Percentiles rank a stretch among this genome's conserved stretches.
Conservation (phyloP, 2,797 vertebrate genomes). For the Peromyscus eremicus region DNA sequence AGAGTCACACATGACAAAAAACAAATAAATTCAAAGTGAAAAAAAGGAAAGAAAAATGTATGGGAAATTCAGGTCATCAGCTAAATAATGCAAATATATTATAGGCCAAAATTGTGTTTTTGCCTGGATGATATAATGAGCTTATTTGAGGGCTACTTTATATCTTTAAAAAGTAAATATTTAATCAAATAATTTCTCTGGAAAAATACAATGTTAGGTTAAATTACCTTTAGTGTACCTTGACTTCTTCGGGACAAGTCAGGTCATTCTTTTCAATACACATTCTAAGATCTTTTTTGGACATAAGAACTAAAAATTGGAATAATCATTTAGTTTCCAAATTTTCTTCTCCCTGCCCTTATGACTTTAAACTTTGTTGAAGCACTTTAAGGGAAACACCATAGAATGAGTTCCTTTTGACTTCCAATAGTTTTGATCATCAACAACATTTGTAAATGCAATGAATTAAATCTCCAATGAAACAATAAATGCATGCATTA, state of each 20-base stretch:
- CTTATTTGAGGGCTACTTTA: too few species aligned
- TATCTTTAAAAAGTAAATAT: neutral
- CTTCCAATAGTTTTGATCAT: neutral
- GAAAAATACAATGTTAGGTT: too few species aligned
- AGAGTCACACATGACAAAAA: neutral
- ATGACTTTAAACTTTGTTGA: neutral
- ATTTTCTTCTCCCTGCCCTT: too few species aligned
- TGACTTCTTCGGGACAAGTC: neutral
- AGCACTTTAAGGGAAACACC: neutral
- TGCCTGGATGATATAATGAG: too few species aligned
- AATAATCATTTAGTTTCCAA: neutral
- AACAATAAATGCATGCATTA: neutral
- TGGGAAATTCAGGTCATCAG: too few species aligned
- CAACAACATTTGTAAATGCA: neutral
- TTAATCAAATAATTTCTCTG: neutral
- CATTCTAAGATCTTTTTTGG: neutral
- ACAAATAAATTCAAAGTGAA: neutral
- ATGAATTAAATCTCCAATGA: neutral
- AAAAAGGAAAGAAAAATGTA: neutral
- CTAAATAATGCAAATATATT: neutral
- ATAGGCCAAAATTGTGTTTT: neutral
- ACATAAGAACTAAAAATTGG: neutral
- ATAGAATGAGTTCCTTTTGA: neutral
- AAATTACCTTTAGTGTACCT: neutral
- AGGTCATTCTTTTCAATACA: neutral